phyloP scores from a whole-genome alignment of 1,140 invertebrate species.

The Liolophura sinensis region DNA sequence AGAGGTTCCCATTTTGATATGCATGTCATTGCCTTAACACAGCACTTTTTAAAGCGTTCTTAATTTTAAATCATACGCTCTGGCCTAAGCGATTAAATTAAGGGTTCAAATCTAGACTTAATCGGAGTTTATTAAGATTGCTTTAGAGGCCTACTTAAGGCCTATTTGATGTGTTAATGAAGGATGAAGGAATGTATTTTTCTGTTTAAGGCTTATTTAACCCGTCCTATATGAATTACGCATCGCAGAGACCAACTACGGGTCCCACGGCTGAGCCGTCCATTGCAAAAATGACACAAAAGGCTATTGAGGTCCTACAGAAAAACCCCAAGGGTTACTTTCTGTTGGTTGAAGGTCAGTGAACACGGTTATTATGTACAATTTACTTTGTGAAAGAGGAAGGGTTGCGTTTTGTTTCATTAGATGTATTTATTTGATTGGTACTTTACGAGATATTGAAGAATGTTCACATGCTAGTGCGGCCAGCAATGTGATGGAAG shows the following conservation, averaged over 20 bases:
- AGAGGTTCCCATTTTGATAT: too few species aligned
- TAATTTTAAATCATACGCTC: too few species aligned
- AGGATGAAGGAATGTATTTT: background rate
- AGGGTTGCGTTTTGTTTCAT: background rate
- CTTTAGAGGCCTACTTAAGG: too few species aligned
- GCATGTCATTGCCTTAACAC: too few species aligned
- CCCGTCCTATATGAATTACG: conserved; percentile 76
- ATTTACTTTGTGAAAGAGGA: background rate
- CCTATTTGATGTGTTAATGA: too few species aligned
- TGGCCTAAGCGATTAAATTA: too few species aligned
- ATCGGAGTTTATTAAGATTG: too few species aligned
- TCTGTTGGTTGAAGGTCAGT: conserved; percentile 79
- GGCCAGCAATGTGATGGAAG: too few species aligned
- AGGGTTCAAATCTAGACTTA: too few species aligned
- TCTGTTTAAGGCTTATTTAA: conserved; percentile 63
- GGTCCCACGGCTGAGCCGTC: conserved; percentile 55
- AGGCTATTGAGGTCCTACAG: conserved; percentile 77
- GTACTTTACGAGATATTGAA: background rate
- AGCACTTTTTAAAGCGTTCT: too few species aligned
- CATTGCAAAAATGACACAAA: conserved; percentile 80
- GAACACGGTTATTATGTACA: too few species aligned
- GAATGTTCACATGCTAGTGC: background rate
- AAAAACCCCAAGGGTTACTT: conserved; percentile 84
- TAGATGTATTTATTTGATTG: background rate
- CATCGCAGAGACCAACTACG: conserved; percentile 67